These are phyloP conservation scores for Nemotelus pantherinus DNA, from an alignment of 2,888 invertebrate genomes.

Conservation along the genomic window DNA sequence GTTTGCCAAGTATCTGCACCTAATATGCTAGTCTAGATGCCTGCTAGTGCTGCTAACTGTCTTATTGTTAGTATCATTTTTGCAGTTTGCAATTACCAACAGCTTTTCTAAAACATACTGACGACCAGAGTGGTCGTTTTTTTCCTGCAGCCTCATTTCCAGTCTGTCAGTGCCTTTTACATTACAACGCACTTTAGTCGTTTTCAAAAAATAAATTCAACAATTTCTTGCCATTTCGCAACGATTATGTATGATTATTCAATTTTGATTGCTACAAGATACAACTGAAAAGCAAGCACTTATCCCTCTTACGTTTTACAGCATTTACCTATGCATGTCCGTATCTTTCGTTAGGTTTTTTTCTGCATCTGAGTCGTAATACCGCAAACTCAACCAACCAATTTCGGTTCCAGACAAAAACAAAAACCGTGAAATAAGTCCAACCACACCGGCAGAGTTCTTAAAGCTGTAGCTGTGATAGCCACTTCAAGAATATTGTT, in stretches of 20 bases:
- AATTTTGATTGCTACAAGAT: conserved; percentile 1
- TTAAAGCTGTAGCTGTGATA: too few species aligned
- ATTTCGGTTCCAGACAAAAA: background rate
- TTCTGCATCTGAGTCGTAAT: background rate
- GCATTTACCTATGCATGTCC: background rate
- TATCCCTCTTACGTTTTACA: background rate
- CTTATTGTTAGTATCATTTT: background rate
- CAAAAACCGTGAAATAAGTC: background rate
- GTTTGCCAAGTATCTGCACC: background rate
- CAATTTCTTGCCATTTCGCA: background rate
- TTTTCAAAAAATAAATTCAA: background rate
- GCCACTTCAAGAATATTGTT: too few species aligned
- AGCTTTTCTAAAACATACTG: background rate
- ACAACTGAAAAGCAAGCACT: background rate
- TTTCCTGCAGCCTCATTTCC: too few species aligned
- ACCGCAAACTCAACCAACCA: background rate
- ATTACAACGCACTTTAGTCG: conserved; percentile 4
- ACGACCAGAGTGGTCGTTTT: background rate
- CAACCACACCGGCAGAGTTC: too few species aligned
- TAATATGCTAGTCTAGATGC: background rate
- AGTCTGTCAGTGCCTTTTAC: background rate
- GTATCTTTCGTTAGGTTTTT: background rate
- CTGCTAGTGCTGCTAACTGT: background rate
- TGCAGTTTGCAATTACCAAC: background rate
- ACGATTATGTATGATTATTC: conserved; percentile 13